Conservation (phyloP, 2,797 vertebrate genomes). For the Phrynocephalus forsythii region DNA sequence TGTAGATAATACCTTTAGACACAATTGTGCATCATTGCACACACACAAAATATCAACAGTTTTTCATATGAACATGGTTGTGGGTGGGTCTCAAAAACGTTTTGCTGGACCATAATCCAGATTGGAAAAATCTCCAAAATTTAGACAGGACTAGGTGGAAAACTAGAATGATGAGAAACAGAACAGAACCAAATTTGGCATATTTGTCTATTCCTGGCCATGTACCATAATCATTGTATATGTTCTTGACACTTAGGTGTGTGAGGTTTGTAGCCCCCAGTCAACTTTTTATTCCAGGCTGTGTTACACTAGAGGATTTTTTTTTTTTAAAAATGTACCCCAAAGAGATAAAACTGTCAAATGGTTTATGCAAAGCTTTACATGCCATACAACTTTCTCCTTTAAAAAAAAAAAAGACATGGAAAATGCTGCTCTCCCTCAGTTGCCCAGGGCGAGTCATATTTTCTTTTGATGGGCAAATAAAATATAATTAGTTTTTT, state of each 20-base stretch:
- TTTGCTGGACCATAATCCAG: neutral
- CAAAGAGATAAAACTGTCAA: conserved; percentile 8
- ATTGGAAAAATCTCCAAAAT: neutral
- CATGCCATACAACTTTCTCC: conserved; percentile 1
- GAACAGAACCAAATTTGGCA: neutral
- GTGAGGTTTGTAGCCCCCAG: neutral
- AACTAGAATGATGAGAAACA: neutral
- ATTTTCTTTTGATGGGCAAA: conserved; percentile 61
- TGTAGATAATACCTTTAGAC: too few species aligned
- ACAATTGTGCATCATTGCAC: too few species aligned
- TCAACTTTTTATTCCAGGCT: neutral
- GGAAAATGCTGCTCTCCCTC: conserved; percentile 15
- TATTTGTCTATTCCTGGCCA: neutral
- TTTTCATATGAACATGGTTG: too few species aligned
- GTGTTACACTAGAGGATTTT: neutral
- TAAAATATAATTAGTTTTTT: conserved; percentile 55
- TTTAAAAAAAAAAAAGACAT: neutral
- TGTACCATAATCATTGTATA: neutral
- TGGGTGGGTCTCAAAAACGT: too few species aligned
- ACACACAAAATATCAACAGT: too few species aligned
- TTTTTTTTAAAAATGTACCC: conserved; percentile 7
- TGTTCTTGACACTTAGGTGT: neutral
- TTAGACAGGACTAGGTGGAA: neutral
- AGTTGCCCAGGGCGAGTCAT: conserved; percentile 43
- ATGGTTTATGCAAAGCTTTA: conserved; percentile 13